A percentile compares a stretch with the other conserved stretches of the same genome.
These are phyloP conservation scores for Triplophysa yarkandensis DNA, from an alignment of 2,797 vertebrate species.

Conservation along the genomic window DNA sequence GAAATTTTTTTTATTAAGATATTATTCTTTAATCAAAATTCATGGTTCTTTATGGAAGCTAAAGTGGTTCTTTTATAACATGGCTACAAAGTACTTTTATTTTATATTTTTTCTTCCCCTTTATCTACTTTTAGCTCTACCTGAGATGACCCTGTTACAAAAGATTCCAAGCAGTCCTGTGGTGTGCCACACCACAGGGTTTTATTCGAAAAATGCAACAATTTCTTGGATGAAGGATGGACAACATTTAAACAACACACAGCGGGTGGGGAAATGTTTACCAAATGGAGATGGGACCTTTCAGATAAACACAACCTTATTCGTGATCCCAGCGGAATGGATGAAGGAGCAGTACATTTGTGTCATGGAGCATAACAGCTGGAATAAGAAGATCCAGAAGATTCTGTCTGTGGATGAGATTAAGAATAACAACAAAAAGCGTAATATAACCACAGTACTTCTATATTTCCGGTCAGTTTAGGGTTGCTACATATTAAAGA, in stretches of 20 bases:
- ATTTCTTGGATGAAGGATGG: conserved; percentile 59
- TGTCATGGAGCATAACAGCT: not conserved
- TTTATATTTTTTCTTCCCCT: not conserved
- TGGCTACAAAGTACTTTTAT: too few species aligned
- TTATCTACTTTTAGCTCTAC: conserved; percentile 14
- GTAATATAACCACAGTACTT: not conserved
- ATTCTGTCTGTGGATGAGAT: not conserved
- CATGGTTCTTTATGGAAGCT: not conserved
- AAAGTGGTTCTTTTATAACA: too few species aligned
- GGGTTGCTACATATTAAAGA: too few species aligned
- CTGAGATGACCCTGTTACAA: conserved; percentile 50
- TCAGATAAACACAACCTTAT: conserved; percentile 47
- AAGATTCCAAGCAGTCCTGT: conserved; percentile 48
- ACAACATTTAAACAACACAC: conserved; percentile 21
- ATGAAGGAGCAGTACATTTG: not conserved
- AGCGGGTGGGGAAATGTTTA: conserved; percentile 57
- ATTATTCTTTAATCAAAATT: too few species aligned
- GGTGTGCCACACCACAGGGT: conserved; percentile 62
- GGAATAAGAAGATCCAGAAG: not conserved
- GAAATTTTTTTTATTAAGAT: too few species aligned
- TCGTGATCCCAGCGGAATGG: accelerated
- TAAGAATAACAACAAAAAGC: not conserved
- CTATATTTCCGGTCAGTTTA: too few species aligned
- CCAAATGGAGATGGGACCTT: conserved; percentile 64
- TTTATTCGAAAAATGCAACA: conserved; percentile 58